Conservation (phyloP, 2,888 invertebrate species). For the Trissolcus brochymenae region DNA sequence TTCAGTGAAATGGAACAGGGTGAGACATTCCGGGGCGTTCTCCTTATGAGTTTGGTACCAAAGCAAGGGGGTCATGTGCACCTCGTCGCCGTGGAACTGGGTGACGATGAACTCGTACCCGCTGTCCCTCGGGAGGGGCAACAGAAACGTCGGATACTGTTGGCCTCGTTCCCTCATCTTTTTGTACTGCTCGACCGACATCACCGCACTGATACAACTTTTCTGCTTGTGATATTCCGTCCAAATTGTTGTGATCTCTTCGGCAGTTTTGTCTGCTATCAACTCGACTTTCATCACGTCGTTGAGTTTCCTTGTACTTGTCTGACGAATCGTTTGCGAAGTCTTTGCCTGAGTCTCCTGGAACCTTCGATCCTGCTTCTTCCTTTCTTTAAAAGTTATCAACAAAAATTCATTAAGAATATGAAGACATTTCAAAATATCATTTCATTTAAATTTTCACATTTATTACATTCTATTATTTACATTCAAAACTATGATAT, state of each 20-base stretch:
- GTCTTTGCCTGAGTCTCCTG: slow-evolving; percentile 66
- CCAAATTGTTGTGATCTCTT: slow-evolving; percentile 88
- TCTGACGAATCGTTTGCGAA: slow-evolving; percentile 53
- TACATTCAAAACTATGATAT: no score
- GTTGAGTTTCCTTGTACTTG: slow-evolving; percentile 75
- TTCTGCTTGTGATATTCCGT: slow-evolving; percentile 87
- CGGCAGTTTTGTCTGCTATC: slow-evolving; percentile 82
- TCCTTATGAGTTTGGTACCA: slow-evolving; percentile 92
- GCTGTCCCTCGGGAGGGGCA: slow-evolving; percentile 87
- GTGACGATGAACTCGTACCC: slow-evolving; percentile 92
- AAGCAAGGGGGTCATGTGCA: slow-evolving; percentile 90
- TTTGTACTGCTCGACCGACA: slow-evolving; percentile 81
- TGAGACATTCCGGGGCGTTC: slow-evolving; percentile 92
- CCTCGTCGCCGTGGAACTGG: slow-evolving; percentile 84
- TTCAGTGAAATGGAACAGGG: slow-evolving; percentile 87
- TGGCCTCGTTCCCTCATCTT: slow-evolving; percentile 80
- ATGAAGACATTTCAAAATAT: background rate
- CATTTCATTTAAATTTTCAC: no score
- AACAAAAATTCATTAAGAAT: background rate
- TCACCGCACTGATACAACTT: slow-evolving; percentile 85
- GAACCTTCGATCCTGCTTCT: slow-evolving; percentile 62
- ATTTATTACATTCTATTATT: no score
- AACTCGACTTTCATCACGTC: slow-evolving; percentile 88
- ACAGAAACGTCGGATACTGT: slow-evolving; percentile 83
- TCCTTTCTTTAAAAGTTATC: slow-evolving; percentile 66